These are phyloP conservation scores for Prionace glauca DNA, from an alignment of 2,797 vertebrate species.

Conservation along the genomic window DNA sequence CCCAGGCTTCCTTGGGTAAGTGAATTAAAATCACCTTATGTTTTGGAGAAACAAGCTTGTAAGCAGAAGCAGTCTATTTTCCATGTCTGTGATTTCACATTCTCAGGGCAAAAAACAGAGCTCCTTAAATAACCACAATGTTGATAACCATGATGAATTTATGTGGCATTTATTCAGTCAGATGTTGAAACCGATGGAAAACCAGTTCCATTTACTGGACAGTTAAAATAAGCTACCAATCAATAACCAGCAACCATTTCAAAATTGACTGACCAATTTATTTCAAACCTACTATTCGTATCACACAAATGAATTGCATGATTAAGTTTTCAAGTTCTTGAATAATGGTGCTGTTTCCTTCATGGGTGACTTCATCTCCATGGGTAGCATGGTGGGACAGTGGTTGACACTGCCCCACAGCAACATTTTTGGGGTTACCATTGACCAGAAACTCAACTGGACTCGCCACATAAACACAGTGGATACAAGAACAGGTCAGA, in stretches of 20 bases:
- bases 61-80: background rate
- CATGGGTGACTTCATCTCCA: background rate
- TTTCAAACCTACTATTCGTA: background rate
- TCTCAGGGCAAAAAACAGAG: background rate
- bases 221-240: background rate
- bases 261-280: background rate
- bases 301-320: background rate
- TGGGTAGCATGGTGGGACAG: too few relatives aligned
- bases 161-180: background rate
- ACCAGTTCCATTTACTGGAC: background rate
- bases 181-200: background rate
- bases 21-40: conserved; percentile 21
- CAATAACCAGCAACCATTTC: background rate
- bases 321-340: background rate
- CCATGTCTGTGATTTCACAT: background rate
- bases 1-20: conserved; percentile 89
- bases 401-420: too few relatives aligned
- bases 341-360: background rate
- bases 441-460: too few relatives aligned
- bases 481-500: too few relatives aligned
- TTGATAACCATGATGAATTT: background rate
- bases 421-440: too few relatives aligned
- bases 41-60: background rate
- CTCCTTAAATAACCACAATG: background rate
- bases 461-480: too few relatives aligned